Percentiles rank a stretch among this genome's conserved stretches.
These are phyloP conservation scores for Drosophila guanche DNA, from an alignment of 1,140 invertebrate genomes.

Conservation along the genomic window DNA sequence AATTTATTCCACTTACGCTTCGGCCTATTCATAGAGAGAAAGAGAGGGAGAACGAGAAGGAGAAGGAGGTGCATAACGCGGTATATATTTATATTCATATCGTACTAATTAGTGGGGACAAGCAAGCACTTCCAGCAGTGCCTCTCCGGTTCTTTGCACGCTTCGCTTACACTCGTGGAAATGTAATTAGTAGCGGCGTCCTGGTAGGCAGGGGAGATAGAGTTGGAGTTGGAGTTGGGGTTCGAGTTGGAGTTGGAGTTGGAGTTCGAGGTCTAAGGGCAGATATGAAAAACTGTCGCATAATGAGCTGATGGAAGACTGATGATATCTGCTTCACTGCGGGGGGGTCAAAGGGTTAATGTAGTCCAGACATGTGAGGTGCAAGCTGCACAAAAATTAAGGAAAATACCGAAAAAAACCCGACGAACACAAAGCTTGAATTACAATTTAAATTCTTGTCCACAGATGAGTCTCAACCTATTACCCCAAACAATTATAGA, in stretches of 20 bases:
- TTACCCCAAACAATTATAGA: conserved; percentile 55
- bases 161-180: conserved; percentile 78
- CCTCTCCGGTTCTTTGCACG: conserved; percentile 38
- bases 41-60: too few relatives aligned
- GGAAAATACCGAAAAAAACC: conserved; percentile 19
- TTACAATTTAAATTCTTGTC: conserved; percentile 62
- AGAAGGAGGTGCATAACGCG: conserved; percentile 36
- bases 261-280: conserved; percentile 40
- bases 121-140: conserved; percentile 11
- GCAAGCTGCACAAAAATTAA: conserved; percentile 31
- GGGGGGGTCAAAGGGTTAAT: conserved; percentile 67
- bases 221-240: not conserved
- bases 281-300: conserved; percentile 73
- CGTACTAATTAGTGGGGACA: conserved; percentile 76
- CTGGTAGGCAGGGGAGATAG: conserved; percentile 8
- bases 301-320: conserved; percentile 65
- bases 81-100: conserved; percentile 59
- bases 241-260: too few relatives aligned
- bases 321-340: conserved; percentile 40
- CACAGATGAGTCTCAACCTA: conserved; percentile 22
- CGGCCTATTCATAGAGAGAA: conserved; percentile 40
- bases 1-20: conserved; percentile 76
- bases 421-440: conserved; percentile 21
- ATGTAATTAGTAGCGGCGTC: conserved; percentile 72
- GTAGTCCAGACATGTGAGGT: conserved; percentile 61